These are phyloP conservation scores for Allobates femoralis DNA, from an alignment of 2,797 vertebrate genomes.

Conservation along the genomic window DNA sequence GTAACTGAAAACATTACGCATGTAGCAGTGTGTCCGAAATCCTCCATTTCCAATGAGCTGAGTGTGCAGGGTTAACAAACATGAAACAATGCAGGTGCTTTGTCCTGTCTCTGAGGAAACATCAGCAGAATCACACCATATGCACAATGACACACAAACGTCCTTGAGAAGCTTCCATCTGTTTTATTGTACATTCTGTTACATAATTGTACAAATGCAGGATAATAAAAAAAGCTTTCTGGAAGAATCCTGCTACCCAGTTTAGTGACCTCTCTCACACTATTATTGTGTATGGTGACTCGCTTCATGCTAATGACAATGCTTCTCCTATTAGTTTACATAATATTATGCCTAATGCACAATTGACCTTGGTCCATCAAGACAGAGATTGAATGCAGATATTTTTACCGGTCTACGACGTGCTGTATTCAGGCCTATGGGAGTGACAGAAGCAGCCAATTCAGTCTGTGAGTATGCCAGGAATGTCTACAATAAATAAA, in stretches of 20 bases:
- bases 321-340: no score
- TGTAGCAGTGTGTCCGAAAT: not conserved
- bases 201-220: constrained; percentile 41
- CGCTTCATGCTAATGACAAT: not conserved
- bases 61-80: constrained; percentile 43
- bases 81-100: constrained; percentile 61
- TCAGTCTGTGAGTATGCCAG: no score
- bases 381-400: no score
- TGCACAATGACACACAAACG: constrained; percentile 53
- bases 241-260: not conserved
- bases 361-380: no score
- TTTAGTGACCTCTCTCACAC: not conserved
- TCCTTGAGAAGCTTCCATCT: constrained; percentile 61
- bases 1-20: not conserved
- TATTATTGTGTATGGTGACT: not conserved
- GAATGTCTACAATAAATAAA: no score
- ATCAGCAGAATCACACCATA: constrained; percentile 60
- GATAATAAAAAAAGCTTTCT: not conserved
- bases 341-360: no score
- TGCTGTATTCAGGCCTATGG: no score
- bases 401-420: no score
- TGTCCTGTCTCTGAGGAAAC: constrained; percentile 58
- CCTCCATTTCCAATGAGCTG: not conserved
- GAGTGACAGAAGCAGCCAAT: no score
- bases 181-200: constrained; percentile 50